These are phyloP conservation scores for Lumbricus terrestris DNA, from an alignment of 2,888 invertebrate genomes.

Conservation along the genomic window DNA sequence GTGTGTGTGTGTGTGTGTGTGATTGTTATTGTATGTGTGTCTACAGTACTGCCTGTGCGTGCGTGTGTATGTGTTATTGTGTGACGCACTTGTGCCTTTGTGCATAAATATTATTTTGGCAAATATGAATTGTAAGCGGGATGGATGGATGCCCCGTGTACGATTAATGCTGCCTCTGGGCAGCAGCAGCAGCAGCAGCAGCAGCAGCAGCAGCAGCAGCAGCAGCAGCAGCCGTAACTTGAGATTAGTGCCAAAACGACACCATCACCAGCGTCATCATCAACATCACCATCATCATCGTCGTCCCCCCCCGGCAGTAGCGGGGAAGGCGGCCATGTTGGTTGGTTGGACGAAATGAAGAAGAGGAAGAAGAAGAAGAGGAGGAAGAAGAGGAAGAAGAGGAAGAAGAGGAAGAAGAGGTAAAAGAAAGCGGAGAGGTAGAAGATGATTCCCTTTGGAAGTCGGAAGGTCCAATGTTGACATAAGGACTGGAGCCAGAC, in stretches of 20 bases:
- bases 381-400: too few relatives aligned
- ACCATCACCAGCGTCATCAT: neutral
- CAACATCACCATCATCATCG: neutral
- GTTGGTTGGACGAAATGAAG: neutral
- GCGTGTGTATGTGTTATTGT: neutral
- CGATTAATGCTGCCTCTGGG: neutral
- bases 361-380: too few relatives aligned
- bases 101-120: too few relatives aligned
- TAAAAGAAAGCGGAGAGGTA: too few relatives aligned
- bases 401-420: too few relatives aligned
- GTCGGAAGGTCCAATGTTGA: neutral
- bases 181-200: neutral
- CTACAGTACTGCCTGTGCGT: too few relatives aligned
- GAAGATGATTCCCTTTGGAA: neutral
- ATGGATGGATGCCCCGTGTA: neutral
- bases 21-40: too few relatives aligned
- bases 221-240: neutral
- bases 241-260: neutral
- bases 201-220: neutral
- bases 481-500: neutral
- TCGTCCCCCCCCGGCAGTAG: too few relatives aligned
- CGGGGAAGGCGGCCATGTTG: neutral
- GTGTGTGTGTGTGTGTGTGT: too few relatives aligned
- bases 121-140: neutral
- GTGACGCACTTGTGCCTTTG: neutral